These are phyloP conservation scores for Paedocypris sp. DNA, from an alignment of 2,113 vertebrate genomes.

Conservation along the genomic window DNA sequence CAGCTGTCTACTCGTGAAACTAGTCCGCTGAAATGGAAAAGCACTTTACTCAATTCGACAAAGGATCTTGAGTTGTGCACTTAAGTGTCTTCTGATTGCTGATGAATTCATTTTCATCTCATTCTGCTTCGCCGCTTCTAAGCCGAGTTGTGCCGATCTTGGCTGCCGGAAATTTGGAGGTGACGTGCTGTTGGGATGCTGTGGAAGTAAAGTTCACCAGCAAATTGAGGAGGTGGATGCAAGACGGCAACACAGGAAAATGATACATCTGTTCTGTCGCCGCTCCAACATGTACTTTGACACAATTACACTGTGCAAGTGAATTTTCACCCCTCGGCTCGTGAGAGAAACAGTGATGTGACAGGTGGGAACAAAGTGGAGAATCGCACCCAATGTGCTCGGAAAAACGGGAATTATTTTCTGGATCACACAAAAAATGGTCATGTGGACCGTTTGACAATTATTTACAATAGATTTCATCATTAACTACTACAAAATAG, in stretches of 20 bases:
- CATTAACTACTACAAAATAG: too few relatives aligned
- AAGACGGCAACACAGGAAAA: conserved; percentile 3
- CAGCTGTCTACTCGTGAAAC: conserved; percentile 1
- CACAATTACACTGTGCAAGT: conserved; percentile 11
- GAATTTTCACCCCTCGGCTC: conserved; percentile 8
- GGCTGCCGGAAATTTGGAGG: not conserved
- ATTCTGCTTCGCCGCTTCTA: not conserved
- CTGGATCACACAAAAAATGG: too few relatives aligned
- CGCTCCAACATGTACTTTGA: conserved; percentile 20
- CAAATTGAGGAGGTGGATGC: conserved; percentile 13
- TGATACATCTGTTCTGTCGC: conserved; percentile 11
- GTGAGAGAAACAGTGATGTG: not conserved
- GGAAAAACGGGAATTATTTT: too few relatives aligned
- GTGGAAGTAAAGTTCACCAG: not conserved
- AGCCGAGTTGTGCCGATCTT: not conserved
- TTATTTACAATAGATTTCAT: too few relatives aligned
- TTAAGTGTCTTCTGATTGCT: not conserved
- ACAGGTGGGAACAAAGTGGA: not conserved
- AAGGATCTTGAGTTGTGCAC: not conserved
- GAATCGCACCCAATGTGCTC: conserved; percentile 6
- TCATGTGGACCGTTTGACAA: too few relatives aligned
- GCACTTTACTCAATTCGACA: not conserved
- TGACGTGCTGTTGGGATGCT: not conserved
- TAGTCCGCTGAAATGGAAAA: not conserved
- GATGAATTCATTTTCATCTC: not conserved